Evolutionary conservation across 2,797 vertebrate species (phyloP), one percentile per base, ranked within the genome.

Genomic region (Gymnothorax reevesii): DNA sequence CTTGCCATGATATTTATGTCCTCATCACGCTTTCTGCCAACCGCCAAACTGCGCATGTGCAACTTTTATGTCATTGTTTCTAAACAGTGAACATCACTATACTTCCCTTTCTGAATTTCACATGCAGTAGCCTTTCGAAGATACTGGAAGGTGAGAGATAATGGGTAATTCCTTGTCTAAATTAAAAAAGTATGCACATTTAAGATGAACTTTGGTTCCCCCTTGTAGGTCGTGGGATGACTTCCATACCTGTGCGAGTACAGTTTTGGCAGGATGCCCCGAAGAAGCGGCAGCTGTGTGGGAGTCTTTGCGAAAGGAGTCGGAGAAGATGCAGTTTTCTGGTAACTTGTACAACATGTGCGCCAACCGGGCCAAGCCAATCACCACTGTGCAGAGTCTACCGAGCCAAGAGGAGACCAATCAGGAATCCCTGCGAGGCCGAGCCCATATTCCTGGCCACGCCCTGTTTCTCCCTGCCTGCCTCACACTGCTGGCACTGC

Each of bases 341-440:
- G 96, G 96, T 55, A 97, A 97, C 91, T 93, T 97, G 86, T 96
- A 97, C 54, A 93, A 95, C 88, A 93, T 97, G 88, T 97, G 97
- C 87, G 93, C 94, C 0, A 83, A 91, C 42, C 94, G 92, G 25
- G 91, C 91, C n/a, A 93, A 90, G 89, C 91, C 91, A 77, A 89
- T 86, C 87, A 57, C 88, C 80, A 89, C 27, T 4, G 90, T 90
- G 52, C 88, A 77, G 83, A 93, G 90, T 90, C 89, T 82, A 0
- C 25, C 25, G 0, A 91, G 83, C 0, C 77, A 87, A 22, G 91
- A 93, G 0, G 94, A 96, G 89, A 96, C 95, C 92, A 97, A 96
- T 93, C 96, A 96, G 91, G 96, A 97, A 88, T 96, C 96, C 0
- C 92, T 97, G 87, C 91, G 89, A 87, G 94, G 92, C 13, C 89